These are phyloP conservation scores for Plemyria rubiginata DNA, from an alignment of 2,888 invertebrate genomes.

Conservation along the genomic window DNA sequence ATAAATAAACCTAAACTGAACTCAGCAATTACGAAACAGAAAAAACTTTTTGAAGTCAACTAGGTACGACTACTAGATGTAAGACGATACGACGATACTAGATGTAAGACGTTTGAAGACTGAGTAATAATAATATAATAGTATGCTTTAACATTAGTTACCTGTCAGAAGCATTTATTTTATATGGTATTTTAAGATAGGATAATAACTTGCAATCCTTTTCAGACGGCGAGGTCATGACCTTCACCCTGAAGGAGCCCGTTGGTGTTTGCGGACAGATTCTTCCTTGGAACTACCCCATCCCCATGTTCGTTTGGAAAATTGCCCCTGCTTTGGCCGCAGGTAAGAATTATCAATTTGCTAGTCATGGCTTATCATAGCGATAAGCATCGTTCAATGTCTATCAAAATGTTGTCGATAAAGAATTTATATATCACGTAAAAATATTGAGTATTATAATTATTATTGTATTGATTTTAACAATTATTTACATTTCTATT, in stretches of 20 bases:
- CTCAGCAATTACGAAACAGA: not conserved
- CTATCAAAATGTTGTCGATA: not conserved
- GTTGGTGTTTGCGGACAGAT: conserved; percentile 95
- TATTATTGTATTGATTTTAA: too few relatives aligned
- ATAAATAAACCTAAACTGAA: not conserved
- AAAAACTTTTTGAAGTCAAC: too few relatives aligned
- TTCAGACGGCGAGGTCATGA: conserved; percentile 90
- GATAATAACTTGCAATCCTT: conserved; percentile 1
- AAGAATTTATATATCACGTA: not conserved
- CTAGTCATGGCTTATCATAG: not conserved
- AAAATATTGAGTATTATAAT: too few relatives aligned
- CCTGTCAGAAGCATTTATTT: too few relatives aligned
- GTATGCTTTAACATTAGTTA: too few relatives aligned
- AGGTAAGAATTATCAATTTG: conserved; percentile 48
- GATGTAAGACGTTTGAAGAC: too few relatives aligned
- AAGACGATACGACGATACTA: too few relatives aligned
- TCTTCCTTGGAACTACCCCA: conserved; percentile 96
- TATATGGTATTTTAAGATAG: too few relatives aligned
- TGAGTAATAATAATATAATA: too few relatives aligned
- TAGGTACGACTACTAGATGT: too few relatives aligned
- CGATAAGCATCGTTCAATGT: too few relatives aligned
- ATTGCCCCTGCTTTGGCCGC: conserved; percentile 91
- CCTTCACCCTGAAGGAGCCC: conserved; percentile 94
- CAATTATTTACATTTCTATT: not conserved
- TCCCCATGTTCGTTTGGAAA: conserved; percentile 98